These are phyloP conservation scores for Brotula barbata DNA, from an alignment of 2,797 vertebrate species.

Conservation along the genomic window DNA sequence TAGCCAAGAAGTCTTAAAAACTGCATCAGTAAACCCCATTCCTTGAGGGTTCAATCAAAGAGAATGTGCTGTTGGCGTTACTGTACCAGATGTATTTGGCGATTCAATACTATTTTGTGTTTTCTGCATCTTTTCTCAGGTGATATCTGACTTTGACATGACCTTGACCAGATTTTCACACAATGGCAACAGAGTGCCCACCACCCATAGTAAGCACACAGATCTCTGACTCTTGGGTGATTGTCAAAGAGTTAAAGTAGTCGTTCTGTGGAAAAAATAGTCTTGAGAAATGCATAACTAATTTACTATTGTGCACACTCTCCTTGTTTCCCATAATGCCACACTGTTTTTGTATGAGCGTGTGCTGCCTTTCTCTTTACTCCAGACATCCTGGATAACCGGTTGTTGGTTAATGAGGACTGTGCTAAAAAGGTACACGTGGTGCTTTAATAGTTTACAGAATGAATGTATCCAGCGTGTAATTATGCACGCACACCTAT, in stretches of 20 bases:
- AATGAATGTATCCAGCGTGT: too few species aligned
- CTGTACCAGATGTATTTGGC: too few species aligned
- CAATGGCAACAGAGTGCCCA: slow-evolving; percentile 85
- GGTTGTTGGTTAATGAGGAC: slow-evolving; percentile 83
- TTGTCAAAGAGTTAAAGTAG: neutral
- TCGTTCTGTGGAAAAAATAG: neutral
- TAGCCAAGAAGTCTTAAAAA: too few species aligned
- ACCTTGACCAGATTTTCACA: slow-evolving; percentile 87
- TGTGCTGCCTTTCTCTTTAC: neutral
- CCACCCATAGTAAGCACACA: slow-evolving; percentile 87
- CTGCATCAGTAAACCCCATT: too few species aligned
- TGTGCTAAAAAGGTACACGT: slow-evolving; percentile 69
- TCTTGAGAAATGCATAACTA: slow-evolving; percentile 1
- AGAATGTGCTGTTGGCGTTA: too few species aligned
- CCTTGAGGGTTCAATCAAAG: too few species aligned
- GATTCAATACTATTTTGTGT: too few species aligned
- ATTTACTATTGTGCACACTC: neutral
- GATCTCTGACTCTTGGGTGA: neutral
- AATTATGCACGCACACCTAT: too few species aligned
- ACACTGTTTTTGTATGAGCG: neutral
- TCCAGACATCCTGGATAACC: slow-evolving; percentile 88
- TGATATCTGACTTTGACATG: slow-evolving; percentile 96
- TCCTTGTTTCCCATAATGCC: neutral
- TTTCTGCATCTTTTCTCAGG: slow-evolving; percentile 78
- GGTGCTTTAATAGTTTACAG: too few species aligned